A percentile compares a stretch with the other conserved stretches of the same genome.
Conservation (phyloP, 2,113 vertebrate species). For the Aix galericulata region DNA sequence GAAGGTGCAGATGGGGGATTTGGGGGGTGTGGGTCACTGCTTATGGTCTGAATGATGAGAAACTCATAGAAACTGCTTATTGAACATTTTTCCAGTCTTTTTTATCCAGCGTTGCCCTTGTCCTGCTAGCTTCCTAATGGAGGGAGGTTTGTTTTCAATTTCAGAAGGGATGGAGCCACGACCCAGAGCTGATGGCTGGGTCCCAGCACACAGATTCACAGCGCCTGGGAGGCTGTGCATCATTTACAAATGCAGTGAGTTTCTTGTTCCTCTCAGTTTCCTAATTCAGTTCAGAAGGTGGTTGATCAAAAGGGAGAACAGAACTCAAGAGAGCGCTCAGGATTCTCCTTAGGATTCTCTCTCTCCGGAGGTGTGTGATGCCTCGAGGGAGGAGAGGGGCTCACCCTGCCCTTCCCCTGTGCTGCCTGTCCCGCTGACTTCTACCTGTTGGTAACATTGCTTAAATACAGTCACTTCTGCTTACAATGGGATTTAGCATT, state of each 20-base stretch:
- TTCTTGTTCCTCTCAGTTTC: not conserved
- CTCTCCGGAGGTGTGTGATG: not conserved
- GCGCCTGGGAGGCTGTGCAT: not conserved
- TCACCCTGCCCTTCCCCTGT: not conserved
- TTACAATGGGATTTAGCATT: not conserved
- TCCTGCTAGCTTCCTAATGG: not conserved
- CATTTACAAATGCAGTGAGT: rapidly evolving
- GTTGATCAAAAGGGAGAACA: not conserved
- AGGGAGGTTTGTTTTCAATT: not conserved
- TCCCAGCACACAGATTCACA: not conserved
- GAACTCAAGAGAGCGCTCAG: not conserved
- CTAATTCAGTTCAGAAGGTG: not conserved
- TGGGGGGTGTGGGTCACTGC: not conserved
- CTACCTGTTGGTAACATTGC: not conserved
- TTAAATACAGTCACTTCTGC: not conserved
- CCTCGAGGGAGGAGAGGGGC: not conserved
- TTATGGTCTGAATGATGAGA: not conserved
- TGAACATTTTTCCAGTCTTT: not conserved
- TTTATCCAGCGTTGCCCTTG: not conserved
- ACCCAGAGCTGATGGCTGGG: not conserved
- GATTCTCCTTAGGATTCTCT: not conserved
- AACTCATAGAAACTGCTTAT: not conserved
- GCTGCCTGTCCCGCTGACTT: not conserved
- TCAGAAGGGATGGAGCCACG: too few relatives aligned
- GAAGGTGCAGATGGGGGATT: not conserved